Conservation (phyloP, 1,140 invertebrate species). For the Pachypeltis micranthus region DNA sequence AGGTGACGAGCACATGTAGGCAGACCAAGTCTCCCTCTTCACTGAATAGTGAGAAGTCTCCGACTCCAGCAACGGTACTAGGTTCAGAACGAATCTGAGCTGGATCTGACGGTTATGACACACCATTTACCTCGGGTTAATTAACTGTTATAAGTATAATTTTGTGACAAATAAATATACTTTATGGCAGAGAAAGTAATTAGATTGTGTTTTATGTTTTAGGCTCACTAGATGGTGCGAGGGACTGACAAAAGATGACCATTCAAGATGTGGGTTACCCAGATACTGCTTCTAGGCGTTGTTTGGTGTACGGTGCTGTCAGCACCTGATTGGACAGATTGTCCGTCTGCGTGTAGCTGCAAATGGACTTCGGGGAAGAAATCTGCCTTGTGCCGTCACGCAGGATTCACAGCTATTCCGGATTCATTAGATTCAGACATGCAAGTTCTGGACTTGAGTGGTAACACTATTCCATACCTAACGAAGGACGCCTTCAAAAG, state of each 20-base stretch:
- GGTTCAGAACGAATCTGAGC: no score
- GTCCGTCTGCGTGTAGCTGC: conserved; percentile 66
- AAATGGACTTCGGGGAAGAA: conserved; percentile 84
- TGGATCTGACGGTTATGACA: no score
- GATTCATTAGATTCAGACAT: conserved; percentile 63
- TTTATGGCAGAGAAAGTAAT: no score
- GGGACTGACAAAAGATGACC: conserved; percentile 23
- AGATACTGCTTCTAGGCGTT: conserved; percentile 24
- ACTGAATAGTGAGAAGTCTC: no score
- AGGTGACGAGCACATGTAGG: no score
- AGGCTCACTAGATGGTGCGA: conserved; percentile 21
- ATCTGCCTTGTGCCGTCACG: conserved; percentile 65
- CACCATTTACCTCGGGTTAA: no score
- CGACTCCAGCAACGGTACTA: no score
- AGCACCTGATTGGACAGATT: conserved; percentile 62
- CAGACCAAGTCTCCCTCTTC: no score
- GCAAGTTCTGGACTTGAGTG: conserved; percentile 71
- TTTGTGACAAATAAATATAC: no score
- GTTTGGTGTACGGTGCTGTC: conserved; percentile 19
- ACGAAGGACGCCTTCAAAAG: conserved; percentile 68
- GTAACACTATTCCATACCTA: conserved; percentile 61
- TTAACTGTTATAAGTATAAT: no score
- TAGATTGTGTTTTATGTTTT: conserved; percentile 1
- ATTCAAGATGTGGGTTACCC: conserved; percentile 20
- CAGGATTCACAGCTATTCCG: conserved; percentile 61